Base-by-base conservation (phyloP, 2,113 vertebrate genomes). In the Brachypodius melanocephalos region DNA sequence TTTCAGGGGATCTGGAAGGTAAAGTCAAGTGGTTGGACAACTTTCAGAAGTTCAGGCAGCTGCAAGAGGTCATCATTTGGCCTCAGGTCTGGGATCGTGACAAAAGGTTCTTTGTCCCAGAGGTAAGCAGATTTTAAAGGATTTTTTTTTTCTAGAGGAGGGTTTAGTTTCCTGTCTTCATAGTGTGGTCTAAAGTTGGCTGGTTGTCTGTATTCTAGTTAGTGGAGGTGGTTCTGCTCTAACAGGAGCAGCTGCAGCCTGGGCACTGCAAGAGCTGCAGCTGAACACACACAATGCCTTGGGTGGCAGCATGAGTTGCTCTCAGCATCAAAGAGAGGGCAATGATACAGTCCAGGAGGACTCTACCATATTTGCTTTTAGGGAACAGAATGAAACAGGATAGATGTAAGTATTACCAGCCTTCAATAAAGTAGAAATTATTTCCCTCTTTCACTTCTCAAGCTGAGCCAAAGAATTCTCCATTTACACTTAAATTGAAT, bases 11-110 rank as follows among this genome's bases (percentile, higher is more conserved):
- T 95, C 98, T 99, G 81, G 99, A 99, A 97, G 98, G 99, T 49
- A 99, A 99, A 97, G 99, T 99, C 62, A 99, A 99, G 89, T 99
- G 98, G 98, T 81, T 99, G 95, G 98, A 99, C 88, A 99, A 98
- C 96, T 99, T 98, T 93, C 99, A 99, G 97, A 99, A 99, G 93
- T 98, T 98, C 90, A 98, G 98, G 77, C 98, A 98, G 96, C 96
- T 99, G 73, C 98, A 98, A 78, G 99, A 99, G 81, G 96, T 98
- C 52, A 98, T 99, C 96, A 97, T 98, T 91, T 99, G 99, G 98
- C 98, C 98, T 92, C 98, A 98, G 21, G 96, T 99, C n/a, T 99
- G 99, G 99, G 98, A 99, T 92, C 97, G 97, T 95, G 98, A 99
- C 96, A 99, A 99, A 97, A 98, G 98, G 21, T 97, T 98, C 86